phyloP scores from a whole-genome alignment of 35 echinoderm and acorn worm species.

The Apostichopus parvimensis region DNA sequence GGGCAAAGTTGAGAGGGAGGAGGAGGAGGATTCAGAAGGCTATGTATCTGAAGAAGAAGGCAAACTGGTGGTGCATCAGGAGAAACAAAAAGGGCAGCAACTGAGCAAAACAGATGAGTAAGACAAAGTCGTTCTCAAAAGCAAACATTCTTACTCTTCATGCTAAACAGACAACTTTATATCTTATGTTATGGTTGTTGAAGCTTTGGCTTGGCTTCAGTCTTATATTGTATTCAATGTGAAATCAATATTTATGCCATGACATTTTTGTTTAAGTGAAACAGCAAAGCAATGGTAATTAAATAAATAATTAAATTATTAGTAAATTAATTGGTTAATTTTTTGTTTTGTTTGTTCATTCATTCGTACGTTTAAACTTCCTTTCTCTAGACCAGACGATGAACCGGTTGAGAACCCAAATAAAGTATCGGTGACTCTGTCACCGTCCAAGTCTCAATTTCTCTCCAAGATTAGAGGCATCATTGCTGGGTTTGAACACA shows the following conservation, averaged over 20 bases:
- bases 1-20: neutral
- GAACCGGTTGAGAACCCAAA: neutral
- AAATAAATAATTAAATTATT: too few relatives aligned
- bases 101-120: neutral
- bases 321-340: too few relatives aligned
- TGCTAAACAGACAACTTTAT: too few relatives aligned
- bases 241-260: too few relatives aligned
- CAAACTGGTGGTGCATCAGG: neutral
- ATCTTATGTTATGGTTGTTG: too few relatives aligned
- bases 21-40: neutral
- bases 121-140: neutral
- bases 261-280: too few relatives aligned
- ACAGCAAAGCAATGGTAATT: too few relatives aligned
- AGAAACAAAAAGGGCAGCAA: neutral
- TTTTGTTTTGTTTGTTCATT: too few relatives aligned
- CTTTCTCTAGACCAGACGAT: neutral
- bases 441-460: constrained; percentile 72
- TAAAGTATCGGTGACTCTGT: constrained; percentile 76
- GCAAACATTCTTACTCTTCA: neutral
- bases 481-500: constrained; percentile 96
- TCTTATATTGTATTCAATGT: too few relatives aligned
- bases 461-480: constrained; percentile 89
- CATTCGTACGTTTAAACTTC: neutral
- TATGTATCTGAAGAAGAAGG: constrained; percentile 30
- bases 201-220: too few relatives aligned